Conservation (phyloP, 2,113 vertebrate species). For the Corydoras sp. region DNA sequence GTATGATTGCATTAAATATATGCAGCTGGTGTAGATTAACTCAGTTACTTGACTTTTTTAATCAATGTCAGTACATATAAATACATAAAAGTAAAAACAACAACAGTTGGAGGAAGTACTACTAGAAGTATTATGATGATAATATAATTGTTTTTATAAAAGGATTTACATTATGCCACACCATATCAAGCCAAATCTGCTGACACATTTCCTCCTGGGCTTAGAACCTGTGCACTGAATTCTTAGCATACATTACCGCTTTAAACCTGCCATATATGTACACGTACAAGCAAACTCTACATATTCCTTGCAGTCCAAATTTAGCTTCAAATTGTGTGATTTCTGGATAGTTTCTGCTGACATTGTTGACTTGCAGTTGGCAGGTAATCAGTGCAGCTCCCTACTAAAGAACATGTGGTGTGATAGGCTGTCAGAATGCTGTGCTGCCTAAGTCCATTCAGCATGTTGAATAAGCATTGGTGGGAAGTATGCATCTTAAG, state of each 20-base stretch:
- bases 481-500: neutral
- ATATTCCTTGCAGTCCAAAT: slow-evolving; percentile 17
- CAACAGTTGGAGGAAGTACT: too few relatives aligned
- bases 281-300: neutral
- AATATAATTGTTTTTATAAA: too few relatives aligned
- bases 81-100: too few relatives aligned
- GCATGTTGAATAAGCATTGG: slow-evolving; percentile 6
- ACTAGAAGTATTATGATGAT: too few relatives aligned
- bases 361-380: slow-evolving; percentile 21
- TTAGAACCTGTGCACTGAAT: slow-evolving; percentile 8
- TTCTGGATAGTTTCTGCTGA: slow-evolving; percentile 22
- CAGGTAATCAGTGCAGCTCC: slow-evolving; percentile 22
- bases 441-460: slow-evolving; percentile 7
- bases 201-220: neutral
- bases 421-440: slow-evolving; percentile 11
- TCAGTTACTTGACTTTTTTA: too few relatives aligned
- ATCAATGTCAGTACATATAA: too few relatives aligned
- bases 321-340: slow-evolving; percentile 22
- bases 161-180: neutral
- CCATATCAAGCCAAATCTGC: neutral
- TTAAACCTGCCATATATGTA: slow-evolving; percentile 5
- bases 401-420: slow-evolving; percentile 2
- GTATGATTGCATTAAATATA: too few relatives aligned
- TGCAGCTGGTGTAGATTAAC: too few relatives aligned
- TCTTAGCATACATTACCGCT: slow-evolving; percentile 11